These are phyloP conservation scores for Hyles vespertilio DNA, from an alignment of 1,140 invertebrate genomes.

Conservation along the genomic window DNA sequence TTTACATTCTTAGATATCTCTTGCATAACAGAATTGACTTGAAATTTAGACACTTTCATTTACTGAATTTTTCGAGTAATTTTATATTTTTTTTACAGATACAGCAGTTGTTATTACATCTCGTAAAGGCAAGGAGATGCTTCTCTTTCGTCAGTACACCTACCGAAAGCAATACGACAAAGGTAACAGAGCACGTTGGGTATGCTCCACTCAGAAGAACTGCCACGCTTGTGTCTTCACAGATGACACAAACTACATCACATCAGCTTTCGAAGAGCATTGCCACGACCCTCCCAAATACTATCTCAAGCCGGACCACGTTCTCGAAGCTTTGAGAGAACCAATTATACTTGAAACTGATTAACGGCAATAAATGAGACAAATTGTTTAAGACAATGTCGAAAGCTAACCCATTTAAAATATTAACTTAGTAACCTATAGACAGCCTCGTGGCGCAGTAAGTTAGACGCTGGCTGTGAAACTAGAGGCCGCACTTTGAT, in stretches of 20 bases:
- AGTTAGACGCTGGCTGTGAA: too few relatives aligned
- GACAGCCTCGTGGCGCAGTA: too few relatives aligned
- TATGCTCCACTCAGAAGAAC: slow-evolving; percentile 60
- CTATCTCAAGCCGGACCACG: slow-evolving; percentile 48
- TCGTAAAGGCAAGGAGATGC: slow-evolving; percentile 58
- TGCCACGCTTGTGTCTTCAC: slow-evolving; percentile 55
- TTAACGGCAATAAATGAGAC: slow-evolving; percentile 8
- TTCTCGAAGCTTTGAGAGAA: slow-evolving; percentile 45
- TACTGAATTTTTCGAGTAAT: background rate
- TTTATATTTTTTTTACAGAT: slow-evolving; percentile 32
- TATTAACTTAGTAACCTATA: too few relatives aligned
- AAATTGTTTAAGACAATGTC: too few relatives aligned
- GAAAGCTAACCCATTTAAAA: too few relatives aligned
- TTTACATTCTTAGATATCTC: background rate
- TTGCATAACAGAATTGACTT: background rate
- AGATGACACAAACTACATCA: slow-evolving; percentile 43
- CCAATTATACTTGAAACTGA: slow-evolving; percentile 34
- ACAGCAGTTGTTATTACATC: slow-evolving; percentile 57
- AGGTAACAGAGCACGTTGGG: slow-evolving; percentile 44
- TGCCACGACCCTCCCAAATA: slow-evolving; percentile 58
- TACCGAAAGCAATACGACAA: slow-evolving; percentile 56
- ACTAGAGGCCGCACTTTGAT: too few relatives aligned
- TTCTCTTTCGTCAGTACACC: slow-evolving; percentile 53
- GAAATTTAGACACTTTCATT: too few relatives aligned
- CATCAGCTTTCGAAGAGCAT: slow-evolving; percentile 47